Base-by-base conservation (phyloP, 2,797 vertebrate species). In the Hypotaenidia philippensis region DNA sequence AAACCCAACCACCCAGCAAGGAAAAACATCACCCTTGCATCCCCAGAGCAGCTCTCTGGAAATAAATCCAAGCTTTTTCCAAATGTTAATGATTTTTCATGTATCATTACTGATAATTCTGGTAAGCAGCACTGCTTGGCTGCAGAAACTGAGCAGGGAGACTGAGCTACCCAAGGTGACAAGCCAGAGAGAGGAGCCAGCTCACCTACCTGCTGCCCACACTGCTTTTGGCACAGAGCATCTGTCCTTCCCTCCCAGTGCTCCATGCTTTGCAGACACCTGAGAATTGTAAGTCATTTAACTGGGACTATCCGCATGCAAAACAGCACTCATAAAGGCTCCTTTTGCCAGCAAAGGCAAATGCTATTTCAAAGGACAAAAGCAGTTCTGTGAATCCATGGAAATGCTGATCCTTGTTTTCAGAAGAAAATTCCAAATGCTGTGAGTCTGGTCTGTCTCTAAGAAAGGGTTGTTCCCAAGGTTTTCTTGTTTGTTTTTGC, bases 401-500 rank as follows among this genome's bases (percentile, higher is more conserved):
- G 50, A 75, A 90, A 86, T 57, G 17, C 8, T 23, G 34, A 74
- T 36, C 13, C 44, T 64, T 52, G 8, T 32, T 75, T 81, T 36
- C 12, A 25, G 27, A 63, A 81, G 56, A 74, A 89, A 91, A 77
- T 27, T 26, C 74, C 31, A 63, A 65, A 36, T 70, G 9, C 8
- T 56, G 15, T 4, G 14, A 68, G 21, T 26, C 60, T 87, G 69
- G 29, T 65, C 83, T 32, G 9, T 34, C 74, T 90, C 83, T 34
- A 87, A 86, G 79, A 60, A 86, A 81, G 10, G 23, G 27, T 71
- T 84, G 61, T 69, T 86, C 29, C 41, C 59, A 71, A 72, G 26
- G 47, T 93, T 94, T 86, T 31, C 34, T 79, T 76, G 60, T 49
- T 87, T 90, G 60, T 49, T 95, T 96, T 86, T 38, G 5, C 47